Base-by-base conservation (phyloP, 2,888 invertebrate genomes). In the Aporophyla lueneburgensis region DNA sequence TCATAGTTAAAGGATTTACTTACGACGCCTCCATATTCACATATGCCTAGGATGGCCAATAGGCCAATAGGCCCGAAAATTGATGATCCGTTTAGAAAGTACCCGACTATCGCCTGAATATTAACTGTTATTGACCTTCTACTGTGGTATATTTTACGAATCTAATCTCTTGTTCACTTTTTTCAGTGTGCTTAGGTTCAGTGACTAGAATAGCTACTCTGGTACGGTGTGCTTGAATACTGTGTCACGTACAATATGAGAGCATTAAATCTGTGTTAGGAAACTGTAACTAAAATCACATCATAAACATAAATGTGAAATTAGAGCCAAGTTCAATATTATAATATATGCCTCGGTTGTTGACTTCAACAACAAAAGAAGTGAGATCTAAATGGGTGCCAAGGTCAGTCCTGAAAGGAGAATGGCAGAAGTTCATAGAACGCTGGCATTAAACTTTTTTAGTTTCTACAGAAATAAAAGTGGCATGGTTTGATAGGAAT, bases 61-160 rank as follows among this genome's bases (percentile, higher is more conserved):
- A n/a, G n/a, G n/a, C n/a, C n/a, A 53, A 19, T 54, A 53, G 49
- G 27, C 40, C 27, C 49, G 12, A 19, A 62, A 70, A 76, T 71
- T 81, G 62, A 76, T 81, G 69, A 51, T 2, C 58, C 5, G 1
- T 49, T 66, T 2, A 0, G 5, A 40, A 63, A 27, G 16, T 56
- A 33, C 67, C 40, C 49, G 40, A 10, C 33, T 24, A 27, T 54
- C 58, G n/a, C 10, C 69, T 43, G 40, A 71, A 33, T 58, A 70
- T 59, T n/a, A 77, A 66, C 73, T 51, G 61, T 27, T 77, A 72
- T 77, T 61, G 56, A 77, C 1, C 33, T 69, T 59, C n/a, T 66
- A 62, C 66, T 67, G 46, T 14, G 53, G 21, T 33, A 54, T 63
- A 58, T 43, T 61, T 54, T 58, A 51, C n/a, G 43, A 66, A n/a